Conservation (phyloP, 1,140 invertebrate species). For the Listronotus bonariensis region DNA sequence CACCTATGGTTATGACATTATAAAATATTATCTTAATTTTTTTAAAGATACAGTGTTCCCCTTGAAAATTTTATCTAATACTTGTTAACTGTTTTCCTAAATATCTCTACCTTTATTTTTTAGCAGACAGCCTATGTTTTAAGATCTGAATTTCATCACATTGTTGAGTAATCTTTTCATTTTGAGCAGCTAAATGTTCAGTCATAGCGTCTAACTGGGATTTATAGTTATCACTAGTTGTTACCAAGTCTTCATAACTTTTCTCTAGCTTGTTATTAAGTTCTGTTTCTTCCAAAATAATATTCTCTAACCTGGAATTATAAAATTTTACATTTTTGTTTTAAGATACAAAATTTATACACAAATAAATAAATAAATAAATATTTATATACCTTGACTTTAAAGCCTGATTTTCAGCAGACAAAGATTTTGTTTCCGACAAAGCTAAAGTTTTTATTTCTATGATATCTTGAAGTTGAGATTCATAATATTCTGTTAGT, state of each 20-base stretch:
- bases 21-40: too few relatives aligned
- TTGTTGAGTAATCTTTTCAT: slow-evolving; percentile 82
- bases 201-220: slow-evolving; percentile 87
- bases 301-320: slow-evolving; percentile 49
- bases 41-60: too few relatives aligned
- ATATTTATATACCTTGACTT: slow-evolving; percentile 27
- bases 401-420: slow-evolving; percentile 50
- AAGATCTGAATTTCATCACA: slow-evolving; percentile 72
- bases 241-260: slow-evolving; percentile 57
- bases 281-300: slow-evolving; percentile 47
- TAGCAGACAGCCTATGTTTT: slow-evolving; percentile 45
- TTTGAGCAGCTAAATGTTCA: slow-evolving; percentile 89
- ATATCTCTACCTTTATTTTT: slow-evolving; percentile 44
- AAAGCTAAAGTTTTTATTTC: slow-evolving; percentile 43
- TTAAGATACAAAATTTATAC: neutral
- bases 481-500: slow-evolving; percentile 52
- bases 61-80: too few relatives aligned
- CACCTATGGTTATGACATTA: too few relatives aligned
- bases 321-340: too few relatives aligned
- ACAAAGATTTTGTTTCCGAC: slow-evolving; percentile 47
- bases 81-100: too few relatives aligned
- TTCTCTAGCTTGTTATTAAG: slow-evolving; percentile 54
- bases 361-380: neutral
- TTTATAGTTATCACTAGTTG: slow-evolving; percentile 83
- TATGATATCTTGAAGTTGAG: slow-evolving; percentile 50